These are phyloP conservation scores for Sphecodes monilicornis DNA, from an alignment of 2,888 invertebrate genomes.

Conservation along the genomic window DNA sequence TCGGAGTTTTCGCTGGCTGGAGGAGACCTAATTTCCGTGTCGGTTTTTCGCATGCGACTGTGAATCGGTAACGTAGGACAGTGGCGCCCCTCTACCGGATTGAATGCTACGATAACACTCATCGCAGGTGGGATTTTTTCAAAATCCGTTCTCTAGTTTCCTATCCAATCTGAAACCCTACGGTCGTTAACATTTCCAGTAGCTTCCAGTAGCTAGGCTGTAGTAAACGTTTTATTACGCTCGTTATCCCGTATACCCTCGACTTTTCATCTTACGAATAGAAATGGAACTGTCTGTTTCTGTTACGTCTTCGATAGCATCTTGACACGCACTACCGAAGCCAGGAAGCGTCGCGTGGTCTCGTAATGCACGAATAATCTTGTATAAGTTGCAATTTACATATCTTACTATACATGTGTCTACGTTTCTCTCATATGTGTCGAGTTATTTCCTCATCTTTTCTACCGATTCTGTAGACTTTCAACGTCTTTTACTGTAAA, in stretches of 20 bases:
- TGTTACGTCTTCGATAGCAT: background rate
- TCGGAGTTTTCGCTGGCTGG: slow-evolving; percentile 51
- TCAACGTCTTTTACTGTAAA: background rate
- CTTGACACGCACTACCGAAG: background rate
- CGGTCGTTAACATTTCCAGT: background rate
- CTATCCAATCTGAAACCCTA: background rate
- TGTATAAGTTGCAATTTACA: background rate
- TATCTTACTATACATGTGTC: background rate
- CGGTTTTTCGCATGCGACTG: slow-evolving; percentile 70
- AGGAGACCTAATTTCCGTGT: slow-evolving; percentile 50
- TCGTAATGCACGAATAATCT: background rate
- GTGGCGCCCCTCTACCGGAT: slow-evolving; percentile 83
- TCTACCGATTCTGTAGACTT: background rate
- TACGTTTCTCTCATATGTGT: background rate
- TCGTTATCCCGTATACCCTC: background rate
- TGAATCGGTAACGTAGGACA: slow-evolving; percentile 79
- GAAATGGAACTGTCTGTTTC: background rate
- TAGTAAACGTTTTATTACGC: background rate
- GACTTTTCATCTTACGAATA: background rate
- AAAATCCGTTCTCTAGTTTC: slow-evolving; percentile 29
- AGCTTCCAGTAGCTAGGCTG: no score
- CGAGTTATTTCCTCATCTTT: background rate
- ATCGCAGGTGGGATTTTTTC: slow-evolving; percentile 79
- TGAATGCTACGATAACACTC: slow-evolving; percentile 81
- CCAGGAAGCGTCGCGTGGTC: background rate